These are phyloP conservation scores for Anolis carolinensis DNA, from an alignment of 2,113 vertebrate species.

Conservation along the genomic window DNA sequence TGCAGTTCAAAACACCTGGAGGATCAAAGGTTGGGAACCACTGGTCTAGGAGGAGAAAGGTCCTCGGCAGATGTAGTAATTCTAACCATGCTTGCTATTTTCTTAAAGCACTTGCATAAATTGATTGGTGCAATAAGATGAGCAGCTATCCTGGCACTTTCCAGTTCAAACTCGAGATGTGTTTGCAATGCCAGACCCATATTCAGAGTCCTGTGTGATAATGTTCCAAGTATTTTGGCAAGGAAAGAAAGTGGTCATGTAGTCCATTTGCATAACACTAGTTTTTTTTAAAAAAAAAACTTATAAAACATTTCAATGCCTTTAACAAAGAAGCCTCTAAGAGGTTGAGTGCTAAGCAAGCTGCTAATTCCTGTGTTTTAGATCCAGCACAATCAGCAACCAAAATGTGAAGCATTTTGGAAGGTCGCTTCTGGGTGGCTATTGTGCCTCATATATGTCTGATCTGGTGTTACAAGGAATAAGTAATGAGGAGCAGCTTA, in stretches of 20 bases:
- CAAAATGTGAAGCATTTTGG: slow-evolving; percentile 83
- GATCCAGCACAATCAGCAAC: slow-evolving; percentile 78
- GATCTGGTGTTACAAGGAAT: slow-evolving; percentile 87
- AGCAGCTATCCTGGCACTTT: too few relatives aligned
- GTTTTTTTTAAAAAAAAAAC: not conserved
- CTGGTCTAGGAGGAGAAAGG: too few relatives aligned
- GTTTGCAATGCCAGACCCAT: too few relatives aligned
- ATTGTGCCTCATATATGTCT: slow-evolving; percentile 85
- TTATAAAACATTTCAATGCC: not conserved
- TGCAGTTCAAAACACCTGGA: too few relatives aligned
- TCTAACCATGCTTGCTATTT: too few relatives aligned
- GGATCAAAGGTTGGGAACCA: too few relatives aligned
- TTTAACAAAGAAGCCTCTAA: not conserved
- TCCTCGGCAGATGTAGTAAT: too few relatives aligned
- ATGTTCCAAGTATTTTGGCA: not conserved
- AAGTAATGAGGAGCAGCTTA: slow-evolving; percentile 80
- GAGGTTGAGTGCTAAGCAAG: not conserved
- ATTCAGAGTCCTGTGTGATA: too few relatives aligned
- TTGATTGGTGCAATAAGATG: too few relatives aligned
- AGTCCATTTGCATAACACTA: not conserved
- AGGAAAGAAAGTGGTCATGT: not conserved
- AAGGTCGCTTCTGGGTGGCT: slow-evolving; percentile 85
- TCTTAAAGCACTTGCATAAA: too few relatives aligned
- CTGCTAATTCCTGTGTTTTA: slow-evolving; percentile 63
- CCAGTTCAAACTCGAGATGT: too few relatives aligned